phyloP scores from a whole-genome alignment of 1,140 invertebrate species.

The Drosophila mauritiana region DNA sequence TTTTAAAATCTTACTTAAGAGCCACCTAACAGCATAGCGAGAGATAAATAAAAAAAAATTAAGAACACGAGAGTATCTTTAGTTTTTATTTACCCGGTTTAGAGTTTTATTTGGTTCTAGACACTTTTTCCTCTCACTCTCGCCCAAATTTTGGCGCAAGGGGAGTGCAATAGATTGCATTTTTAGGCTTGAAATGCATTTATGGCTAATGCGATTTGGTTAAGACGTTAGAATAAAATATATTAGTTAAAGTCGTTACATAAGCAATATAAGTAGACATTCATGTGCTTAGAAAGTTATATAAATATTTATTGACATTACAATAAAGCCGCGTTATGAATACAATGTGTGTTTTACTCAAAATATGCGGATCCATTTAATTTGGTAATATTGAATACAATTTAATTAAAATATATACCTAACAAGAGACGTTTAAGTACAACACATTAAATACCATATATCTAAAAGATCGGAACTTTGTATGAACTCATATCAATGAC shows the following conservation, averaged over 20 bases:
- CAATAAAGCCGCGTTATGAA: conserved; percentile 78
- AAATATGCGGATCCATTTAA: neutral
- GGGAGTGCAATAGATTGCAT: conserved; percentile 58
- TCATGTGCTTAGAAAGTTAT: conserved; percentile 81
- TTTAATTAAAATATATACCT: neutral
- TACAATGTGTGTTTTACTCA: conserved; percentile 30
- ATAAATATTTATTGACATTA: conserved; percentile 76
- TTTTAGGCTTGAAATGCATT: conserved; percentile 48
- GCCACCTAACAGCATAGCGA: conserved; percentile 45
- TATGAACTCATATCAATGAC: too few species aligned
- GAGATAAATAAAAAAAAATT: conserved; percentile 21
- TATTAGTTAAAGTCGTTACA: conserved; percentile 77
- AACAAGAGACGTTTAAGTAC: neutral
- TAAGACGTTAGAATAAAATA: conserved; percentile 66
- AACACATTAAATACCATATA: neutral
- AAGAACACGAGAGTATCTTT: conserved; percentile 23
- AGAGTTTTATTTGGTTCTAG: conserved; percentile 30
- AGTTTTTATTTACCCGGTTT: conserved; percentile 21
- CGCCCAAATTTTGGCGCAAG: conserved; percentile 17
- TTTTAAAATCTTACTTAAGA: conserved; percentile 24
- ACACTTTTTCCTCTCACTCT: conserved; percentile 30
- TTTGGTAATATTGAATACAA: neutral
- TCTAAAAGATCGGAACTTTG: too few species aligned
- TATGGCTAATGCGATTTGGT: conserved; percentile 55
- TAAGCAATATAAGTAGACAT: conserved; percentile 83